Base-by-base conservation (phyloP, 2,797 vertebrate species). In the Enteromius fasciolatus region DNA sequence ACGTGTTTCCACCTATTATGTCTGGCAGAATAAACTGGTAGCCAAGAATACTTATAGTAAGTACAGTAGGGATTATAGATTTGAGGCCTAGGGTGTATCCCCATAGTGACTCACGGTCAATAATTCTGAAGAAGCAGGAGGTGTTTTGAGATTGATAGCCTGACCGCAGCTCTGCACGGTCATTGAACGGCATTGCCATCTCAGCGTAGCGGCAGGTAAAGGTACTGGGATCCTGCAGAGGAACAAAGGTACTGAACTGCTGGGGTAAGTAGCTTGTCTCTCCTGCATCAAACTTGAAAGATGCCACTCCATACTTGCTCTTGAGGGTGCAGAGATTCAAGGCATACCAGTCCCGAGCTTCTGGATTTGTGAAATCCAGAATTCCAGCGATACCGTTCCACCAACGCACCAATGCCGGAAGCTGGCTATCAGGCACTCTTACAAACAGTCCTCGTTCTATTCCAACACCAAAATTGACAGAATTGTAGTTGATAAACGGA, bases 81-180 rank as follows among this genome's bases (percentile, higher is more conserved):
- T 96, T 97, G 72, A 99, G 93, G 41, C 97, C 97, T 0, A 98
- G 94, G 79, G 98, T 96, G 0, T 99, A 96, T 31, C 97, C 97
- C 98, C 97, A 99, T 79, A 96, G 93, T 0, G 98, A 99, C 89
- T 98, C 96, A 0, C 98, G 95, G 91, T 98, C 96, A 5, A 97
- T 96, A 87, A 99, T 96, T 70, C 97, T 94, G 91, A 96, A 97
- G 91, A 99, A 98, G 90, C 97, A 98, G n/a, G 97, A 98, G 92
- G 98, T 97, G 87, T 98, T 95, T 92, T 99, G 98, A 0, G 97
- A 98, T 88, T 96, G 95, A 91, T 97, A 96, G 17, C 96, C 95
- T 10, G 97, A 94, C 31, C 96, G 92, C 41, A 98, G 94, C 92
- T 96, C 97, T 0, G 95, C 97, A 8, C 92, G 94, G 28, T 95